Conservation (phyloP, 2,113 vertebrate genomes). For the Agelaius tricolor region DNA sequence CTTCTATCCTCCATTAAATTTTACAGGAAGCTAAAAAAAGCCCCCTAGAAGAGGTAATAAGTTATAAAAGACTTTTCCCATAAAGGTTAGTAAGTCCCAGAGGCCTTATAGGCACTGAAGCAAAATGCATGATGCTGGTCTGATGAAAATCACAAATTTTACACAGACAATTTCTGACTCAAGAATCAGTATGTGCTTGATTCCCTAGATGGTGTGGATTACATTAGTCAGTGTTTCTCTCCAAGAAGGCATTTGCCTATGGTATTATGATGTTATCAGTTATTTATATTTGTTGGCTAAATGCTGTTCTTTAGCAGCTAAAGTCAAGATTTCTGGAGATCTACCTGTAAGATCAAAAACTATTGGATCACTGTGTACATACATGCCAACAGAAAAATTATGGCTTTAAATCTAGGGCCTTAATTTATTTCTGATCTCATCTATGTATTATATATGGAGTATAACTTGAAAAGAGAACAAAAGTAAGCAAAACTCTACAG, state of each 20-base stretch:
- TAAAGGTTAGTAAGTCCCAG: background rate
- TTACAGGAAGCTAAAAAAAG: slow-evolving; percentile 3
- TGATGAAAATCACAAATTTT: background rate
- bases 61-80: background rate
- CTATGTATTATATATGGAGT: background rate
- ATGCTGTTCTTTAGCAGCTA: background rate
- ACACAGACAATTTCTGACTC: background rate
- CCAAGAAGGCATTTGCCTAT: background rate
- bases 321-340: background rate
- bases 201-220: background rate
- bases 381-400: background rate
- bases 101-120: background rate
- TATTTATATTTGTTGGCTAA: background rate
- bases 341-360: background rate
- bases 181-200: background rate
- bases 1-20: background rate
- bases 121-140: background rate
- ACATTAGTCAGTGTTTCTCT: background rate
- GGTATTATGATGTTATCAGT: background rate
- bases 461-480: background rate
- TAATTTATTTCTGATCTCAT: background rate
- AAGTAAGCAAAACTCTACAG: background rate
- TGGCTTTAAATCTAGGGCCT: background rate
- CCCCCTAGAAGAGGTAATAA: background rate
- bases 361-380: background rate